Conservation (phyloP, 2,888 invertebrate genomes). For the Spicauda simplicius region DNA sequence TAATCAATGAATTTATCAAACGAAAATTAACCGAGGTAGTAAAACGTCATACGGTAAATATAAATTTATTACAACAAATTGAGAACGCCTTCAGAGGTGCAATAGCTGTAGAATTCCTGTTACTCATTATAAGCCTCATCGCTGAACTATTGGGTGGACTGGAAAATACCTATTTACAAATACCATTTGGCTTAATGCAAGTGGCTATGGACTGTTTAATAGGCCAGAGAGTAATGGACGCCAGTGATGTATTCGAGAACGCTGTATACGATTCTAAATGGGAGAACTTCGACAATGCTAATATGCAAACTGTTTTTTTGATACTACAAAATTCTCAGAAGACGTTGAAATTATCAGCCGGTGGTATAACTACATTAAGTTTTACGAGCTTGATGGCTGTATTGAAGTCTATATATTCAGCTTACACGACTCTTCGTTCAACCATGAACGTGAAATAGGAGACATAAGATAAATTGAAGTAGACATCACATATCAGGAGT, state of each 20-base stretch:
- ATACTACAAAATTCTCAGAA: conserved; percentile 64
- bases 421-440: conserved; percentile 61
- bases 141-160: conserved; percentile 63
- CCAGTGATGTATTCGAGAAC: conserved; percentile 53
- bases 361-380: conserved; percentile 57
- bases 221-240: conserved; percentile 65
- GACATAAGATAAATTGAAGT: not conserved
- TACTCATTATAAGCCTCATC: conserved; percentile 55
- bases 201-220: conserved; percentile 61
- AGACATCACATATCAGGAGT: too few relatives aligned
- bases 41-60: conserved; percentile 51
- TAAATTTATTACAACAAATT: conserved; percentile 49
- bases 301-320: conserved; percentile 59
- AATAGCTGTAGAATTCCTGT: conserved; percentile 57
- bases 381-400: conserved; percentile 60
- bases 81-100: conserved; percentile 55
- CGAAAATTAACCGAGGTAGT: conserved; percentile 50
- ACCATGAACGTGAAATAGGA: conserved; percentile 43
- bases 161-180: conserved; percentile 58
- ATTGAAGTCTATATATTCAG: conserved; percentile 60
- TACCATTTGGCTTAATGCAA: conserved; percentile 59
- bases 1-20: conserved; percentile 52
- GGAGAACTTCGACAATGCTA: conserved; percentile 62
- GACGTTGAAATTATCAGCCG: conserved; percentile 61
- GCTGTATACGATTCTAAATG: conserved; percentile 65